These are phyloP conservation scores for Megaleporinus macrocephalus DNA, from an alignment of 2,113 vertebrate genomes.

Conservation along the genomic window DNA sequence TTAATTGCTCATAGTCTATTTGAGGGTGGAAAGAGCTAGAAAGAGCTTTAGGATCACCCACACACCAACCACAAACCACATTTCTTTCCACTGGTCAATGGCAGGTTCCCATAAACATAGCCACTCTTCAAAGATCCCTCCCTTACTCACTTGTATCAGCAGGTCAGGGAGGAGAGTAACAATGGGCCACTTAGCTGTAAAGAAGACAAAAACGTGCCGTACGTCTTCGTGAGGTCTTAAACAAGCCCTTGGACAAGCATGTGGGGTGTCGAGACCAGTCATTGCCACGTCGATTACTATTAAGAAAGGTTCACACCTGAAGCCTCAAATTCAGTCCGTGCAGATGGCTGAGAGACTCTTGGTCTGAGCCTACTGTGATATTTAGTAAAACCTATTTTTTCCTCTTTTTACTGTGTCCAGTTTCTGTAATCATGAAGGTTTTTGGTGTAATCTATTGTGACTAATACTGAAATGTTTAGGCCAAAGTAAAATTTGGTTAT, in stretches of 20 bases:
- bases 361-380: conserved; percentile 75
- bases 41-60: no score
- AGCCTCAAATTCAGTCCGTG: conserved; percentile 96
- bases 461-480: no score
- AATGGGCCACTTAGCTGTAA: no score
- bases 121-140: no score
- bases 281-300: conserved; percentile 96
- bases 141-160: no score
- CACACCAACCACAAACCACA: no score
- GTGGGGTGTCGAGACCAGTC: conserved; percentile 93
- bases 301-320: conserved; percentile 96
- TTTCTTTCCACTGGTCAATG: no score
- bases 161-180: no score
- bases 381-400: neutral
- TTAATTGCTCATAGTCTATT: no score
- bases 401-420: neutral
- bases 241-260: conserved; percentile 93
- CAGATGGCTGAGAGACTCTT: conserved; percentile 96
- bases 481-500: no score
- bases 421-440: neutral
- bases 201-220: conserved; percentile 98
- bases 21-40: no score
- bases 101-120: no score
- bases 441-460: neutral
- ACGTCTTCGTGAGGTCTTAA: conserved; percentile 97